These are phyloP conservation scores for Vesta saturnalis DNA, from an alignment of 2,888 invertebrate genomes.

Conservation along the genomic window DNA sequence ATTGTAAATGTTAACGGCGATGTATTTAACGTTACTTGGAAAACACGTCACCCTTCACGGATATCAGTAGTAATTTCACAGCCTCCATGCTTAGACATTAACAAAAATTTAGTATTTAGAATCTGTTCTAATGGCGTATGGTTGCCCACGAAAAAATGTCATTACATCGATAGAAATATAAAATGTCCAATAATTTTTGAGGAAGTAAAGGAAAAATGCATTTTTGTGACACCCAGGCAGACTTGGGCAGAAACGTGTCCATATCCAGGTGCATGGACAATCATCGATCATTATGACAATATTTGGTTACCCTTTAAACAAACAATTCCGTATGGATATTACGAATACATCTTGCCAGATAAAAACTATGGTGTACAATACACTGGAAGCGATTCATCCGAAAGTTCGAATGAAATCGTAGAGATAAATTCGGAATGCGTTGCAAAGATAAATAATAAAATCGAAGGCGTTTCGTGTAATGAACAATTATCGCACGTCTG, in stretches of 20 bases:
- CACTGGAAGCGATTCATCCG: background rate
- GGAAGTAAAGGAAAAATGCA: conserved; percentile 48
- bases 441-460: conserved; percentile 20
- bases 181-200: conserved; percentile 46
- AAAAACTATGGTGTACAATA: conserved; percentile 41
- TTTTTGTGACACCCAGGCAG: conserved; percentile 52
- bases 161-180: conserved; percentile 42
- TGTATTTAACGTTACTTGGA: background rate
- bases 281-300: conserved; percentile 22
- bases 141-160: conserved; percentile 47
- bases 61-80: conserved; percentile 46
- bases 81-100: conserved; percentile 54
- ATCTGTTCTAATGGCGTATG: conserved; percentile 52
- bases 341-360: conserved; percentile 45
- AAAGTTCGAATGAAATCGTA: conserved; percentile 3
- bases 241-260: conserved; percentile 47
- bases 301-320: conserved; percentile 51
- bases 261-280: conserved; percentile 47
- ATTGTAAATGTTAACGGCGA: background rate
- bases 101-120: conserved; percentile 47
- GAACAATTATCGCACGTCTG: conserved; percentile 32
- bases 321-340: conserved; percentile 41
- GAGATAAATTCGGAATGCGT: conserved; percentile 40
- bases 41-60: background rate
- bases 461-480: conserved; percentile 17